These are phyloP conservation scores for Phalangium opilio DNA, from an alignment of 2,888 invertebrate genomes.

Conservation along the genomic window DNA sequence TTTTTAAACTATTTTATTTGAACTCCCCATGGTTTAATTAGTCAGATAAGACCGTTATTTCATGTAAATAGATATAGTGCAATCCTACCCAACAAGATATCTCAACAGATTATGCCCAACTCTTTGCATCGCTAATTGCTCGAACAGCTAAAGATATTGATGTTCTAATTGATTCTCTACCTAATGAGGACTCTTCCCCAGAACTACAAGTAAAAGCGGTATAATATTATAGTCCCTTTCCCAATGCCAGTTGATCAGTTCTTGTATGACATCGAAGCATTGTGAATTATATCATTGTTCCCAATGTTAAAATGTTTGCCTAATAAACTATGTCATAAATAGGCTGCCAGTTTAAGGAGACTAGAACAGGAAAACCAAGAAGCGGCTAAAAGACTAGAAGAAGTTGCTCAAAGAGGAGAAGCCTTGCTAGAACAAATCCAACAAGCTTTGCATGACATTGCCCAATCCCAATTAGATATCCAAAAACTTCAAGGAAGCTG, in stretches of 20 bases:
- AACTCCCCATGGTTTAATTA: no score
- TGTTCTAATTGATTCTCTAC: slow-evolving; percentile 82
- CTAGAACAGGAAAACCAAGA: slow-evolving; percentile 85
- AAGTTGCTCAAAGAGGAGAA: slow-evolving; percentile 73
- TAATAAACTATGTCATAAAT: no score
- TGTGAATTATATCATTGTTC: background rate
- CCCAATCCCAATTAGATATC: slow-evolving; percentile 56
- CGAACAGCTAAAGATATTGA: slow-evolving; percentile 96
- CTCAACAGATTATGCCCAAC: slow-evolving; percentile 69
- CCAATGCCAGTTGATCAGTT: background rate
- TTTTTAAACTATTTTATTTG: no score
- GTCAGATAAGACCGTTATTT: no score
- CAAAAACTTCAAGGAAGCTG: slow-evolving; percentile 8
- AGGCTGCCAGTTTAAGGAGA: slow-evolving; percentile 25
- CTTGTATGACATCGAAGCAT: background rate
- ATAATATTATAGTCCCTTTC: no score
- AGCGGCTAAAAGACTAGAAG: slow-evolving; percentile 66
- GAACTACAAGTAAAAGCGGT: slow-evolving; percentile 56
- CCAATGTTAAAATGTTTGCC: no score
- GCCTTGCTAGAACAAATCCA: slow-evolving; percentile 72
- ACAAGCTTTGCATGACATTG: slow-evolving; percentile 77
- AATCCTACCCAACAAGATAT: no score
- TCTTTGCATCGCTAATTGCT: slow-evolving; percentile 88
- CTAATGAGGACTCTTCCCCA: slow-evolving; percentile 87
- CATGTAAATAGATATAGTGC: no score